Percentiles rank a stretch among this genome's conserved stretches.
phyloP scores from a whole-genome alignment of 1,140 invertebrate genomes.

The Whitmania pigra region DNA sequence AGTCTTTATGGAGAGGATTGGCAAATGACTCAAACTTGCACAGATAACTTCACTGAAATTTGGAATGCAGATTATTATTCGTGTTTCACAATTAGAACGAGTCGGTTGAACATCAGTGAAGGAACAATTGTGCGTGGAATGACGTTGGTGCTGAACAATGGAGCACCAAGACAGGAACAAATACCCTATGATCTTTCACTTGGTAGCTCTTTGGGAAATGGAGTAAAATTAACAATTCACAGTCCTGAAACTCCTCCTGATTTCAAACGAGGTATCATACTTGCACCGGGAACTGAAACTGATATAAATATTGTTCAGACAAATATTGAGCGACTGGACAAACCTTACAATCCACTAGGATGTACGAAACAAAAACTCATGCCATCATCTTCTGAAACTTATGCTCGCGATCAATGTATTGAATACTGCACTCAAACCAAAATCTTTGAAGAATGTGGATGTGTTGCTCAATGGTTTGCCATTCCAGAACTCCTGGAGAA shows the following conservation, averaged over 20 bases:
- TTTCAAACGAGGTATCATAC: not conserved
- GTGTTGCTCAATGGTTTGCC: not conserved
- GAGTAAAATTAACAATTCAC: not conserved
- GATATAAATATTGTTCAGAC: not conserved
- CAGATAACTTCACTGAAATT: not conserved
- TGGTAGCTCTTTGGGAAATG: not conserved
- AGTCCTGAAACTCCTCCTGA: slow-evolving; percentile 1
- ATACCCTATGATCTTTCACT: not conserved
- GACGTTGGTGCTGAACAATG: not conserved
- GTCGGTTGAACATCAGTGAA: not conserved
- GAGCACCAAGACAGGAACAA: not conserved
- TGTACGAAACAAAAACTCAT: not conserved
- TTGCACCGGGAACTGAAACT: not conserved
- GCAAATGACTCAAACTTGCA: not conserved
- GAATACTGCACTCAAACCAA: not conserved
- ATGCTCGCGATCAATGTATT: not conserved
- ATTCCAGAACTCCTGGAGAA: not conserved
- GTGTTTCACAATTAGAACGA: not conserved
- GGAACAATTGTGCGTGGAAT: not conserved
- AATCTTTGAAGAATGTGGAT: not conserved
- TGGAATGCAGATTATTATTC: slow-evolving; percentile 10
- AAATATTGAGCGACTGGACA: not conserved
- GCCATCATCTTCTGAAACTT: not conserved
- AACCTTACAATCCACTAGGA: not conserved
- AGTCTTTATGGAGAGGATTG: not conserved